Evolutionary conservation across 1,140 invertebrate species (phyloP).

Genomic region (Drosophila ficusphila): DNA sequence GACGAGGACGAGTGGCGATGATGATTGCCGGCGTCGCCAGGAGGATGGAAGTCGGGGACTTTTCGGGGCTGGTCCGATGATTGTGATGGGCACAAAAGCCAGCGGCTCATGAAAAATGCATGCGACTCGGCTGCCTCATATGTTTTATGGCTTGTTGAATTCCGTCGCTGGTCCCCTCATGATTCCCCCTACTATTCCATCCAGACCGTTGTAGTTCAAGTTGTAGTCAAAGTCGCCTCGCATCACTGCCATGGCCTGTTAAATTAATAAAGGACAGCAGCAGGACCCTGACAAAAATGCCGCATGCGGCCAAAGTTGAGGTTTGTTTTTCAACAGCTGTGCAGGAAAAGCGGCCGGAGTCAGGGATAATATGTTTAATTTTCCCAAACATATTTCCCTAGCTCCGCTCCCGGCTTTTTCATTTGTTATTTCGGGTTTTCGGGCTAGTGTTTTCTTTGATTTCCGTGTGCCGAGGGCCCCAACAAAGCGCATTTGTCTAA

Average conservation of each 20-base stretch:
- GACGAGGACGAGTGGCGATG: constrained; percentile 36
- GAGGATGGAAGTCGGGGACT: background rate
- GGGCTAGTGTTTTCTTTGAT: constrained; percentile 63
- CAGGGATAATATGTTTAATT: constrained; percentile 72
- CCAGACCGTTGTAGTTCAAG: constrained; percentile 61
- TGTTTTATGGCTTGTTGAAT: constrained; percentile 84
- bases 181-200: too few relatives aligned
- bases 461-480: constrained; percentile 28
- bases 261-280: constrained; percentile 77
- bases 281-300: constrained; percentile 56
- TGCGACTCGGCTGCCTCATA: constrained; percentile 69
- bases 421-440: constrained; percentile 31
- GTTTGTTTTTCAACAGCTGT: constrained; percentile 80
- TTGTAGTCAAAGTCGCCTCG: constrained; percentile 74
- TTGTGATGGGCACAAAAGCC: constrained; percentile 82
- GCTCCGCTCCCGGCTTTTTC: constrained; percentile 6
- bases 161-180: constrained; percentile 26
- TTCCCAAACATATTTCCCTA: constrained; percentile 56
- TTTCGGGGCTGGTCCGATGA: constrained; percentile 53
- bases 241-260: constrained; percentile 56
- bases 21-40: constrained; percentile 31
- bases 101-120: constrained; percentile 84
- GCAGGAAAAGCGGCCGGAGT: background rate
- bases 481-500: constrained; percentile 67
- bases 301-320: constrained; percentile 65